phyloP scores from a whole-genome alignment of 2,113 vertebrate species.

The Mormyrus iriodes region DNA sequence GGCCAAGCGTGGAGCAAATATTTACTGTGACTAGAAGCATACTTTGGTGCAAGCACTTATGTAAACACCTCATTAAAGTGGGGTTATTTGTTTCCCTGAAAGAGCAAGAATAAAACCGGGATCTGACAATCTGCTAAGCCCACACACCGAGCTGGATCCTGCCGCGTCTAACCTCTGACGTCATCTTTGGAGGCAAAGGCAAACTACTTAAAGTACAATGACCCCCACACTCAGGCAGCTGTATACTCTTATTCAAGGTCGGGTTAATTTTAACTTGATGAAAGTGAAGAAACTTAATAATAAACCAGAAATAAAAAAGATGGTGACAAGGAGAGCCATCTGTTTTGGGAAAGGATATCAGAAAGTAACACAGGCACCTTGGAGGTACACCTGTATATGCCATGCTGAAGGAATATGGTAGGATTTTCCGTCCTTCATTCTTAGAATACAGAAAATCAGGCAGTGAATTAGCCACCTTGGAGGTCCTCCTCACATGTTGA shows the following conservation, averaged over 20 bases:
- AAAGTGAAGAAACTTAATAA: background rate
- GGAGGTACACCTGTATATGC: background rate
- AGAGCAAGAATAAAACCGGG: background rate
- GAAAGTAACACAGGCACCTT: background rate
- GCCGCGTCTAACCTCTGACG: background rate
- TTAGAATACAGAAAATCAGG: background rate
- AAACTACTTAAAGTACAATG: background rate
- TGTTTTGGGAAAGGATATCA: background rate
- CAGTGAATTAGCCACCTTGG: background rate
- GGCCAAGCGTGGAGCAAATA: background rate
- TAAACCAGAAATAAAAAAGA: background rate
- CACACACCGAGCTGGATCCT: background rate
- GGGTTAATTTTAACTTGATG: background rate
- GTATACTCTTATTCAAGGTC: conserved; percentile 6
- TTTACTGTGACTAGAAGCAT: background rate
- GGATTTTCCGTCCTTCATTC: background rate
- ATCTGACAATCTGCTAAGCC: background rate
- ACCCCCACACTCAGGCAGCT: background rate
- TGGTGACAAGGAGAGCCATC: background rate
- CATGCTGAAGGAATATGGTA: background rate
- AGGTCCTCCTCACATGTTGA: background rate
- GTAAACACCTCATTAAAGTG: conserved; percentile 11
- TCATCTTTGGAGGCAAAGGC: background rate
- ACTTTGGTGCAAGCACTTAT: background rate
- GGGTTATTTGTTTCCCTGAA: background rate